Percentiles rank a stretch among this genome's conserved stretches.
Conservation (phyloP, 2,113 vertebrate genomes). For the Apodemus sylvaticus region DNA sequence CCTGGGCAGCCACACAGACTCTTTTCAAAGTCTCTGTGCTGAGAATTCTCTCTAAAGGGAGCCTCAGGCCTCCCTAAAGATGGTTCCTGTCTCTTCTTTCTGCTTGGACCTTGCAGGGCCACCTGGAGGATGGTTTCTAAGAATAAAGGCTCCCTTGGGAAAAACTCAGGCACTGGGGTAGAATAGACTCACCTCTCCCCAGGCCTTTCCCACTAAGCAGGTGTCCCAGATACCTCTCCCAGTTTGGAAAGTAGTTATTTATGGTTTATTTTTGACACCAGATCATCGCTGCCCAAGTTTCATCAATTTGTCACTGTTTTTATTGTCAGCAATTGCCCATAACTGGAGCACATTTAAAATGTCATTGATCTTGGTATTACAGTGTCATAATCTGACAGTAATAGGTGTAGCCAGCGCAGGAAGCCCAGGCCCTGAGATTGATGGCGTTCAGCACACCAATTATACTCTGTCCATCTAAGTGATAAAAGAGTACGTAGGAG, state of each 20-base stretch:
- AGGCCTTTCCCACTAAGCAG: background rate
- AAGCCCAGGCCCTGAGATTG: constrained; percentile 87
- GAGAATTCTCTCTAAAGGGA: background rate
- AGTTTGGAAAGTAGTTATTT: constrained; percentile 83
- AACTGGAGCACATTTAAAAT: constrained; percentile 90
- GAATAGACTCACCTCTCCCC: background rate
- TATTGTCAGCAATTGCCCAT: constrained; percentile 90
- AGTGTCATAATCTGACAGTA: constrained; percentile 91
- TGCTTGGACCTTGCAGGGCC: background rate
- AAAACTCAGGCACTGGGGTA: background rate
- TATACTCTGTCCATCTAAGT: constrained; percentile 89
- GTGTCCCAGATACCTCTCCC: constrained; percentile 49
- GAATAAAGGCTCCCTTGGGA: background rate
- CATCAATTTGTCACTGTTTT: constrained; percentile 90
- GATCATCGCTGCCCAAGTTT: constrained; percentile 85
- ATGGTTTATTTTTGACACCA: constrained; percentile 84
- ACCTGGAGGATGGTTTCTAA: background rate
- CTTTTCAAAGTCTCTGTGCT: background rate
- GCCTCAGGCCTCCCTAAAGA: background rate
- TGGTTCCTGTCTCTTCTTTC: background rate
- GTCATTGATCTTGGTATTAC: constrained; percentile 90
- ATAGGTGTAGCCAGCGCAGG: constrained; percentile 86
- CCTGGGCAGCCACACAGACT: background rate
- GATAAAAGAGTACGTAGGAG: constrained; percentile 87
- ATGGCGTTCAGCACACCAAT: constrained; percentile 88